These are phyloP conservation scores for Rhynchomys soricoides DNA, from an alignment of 2,113 vertebrate species.

Conservation along the genomic window DNA sequence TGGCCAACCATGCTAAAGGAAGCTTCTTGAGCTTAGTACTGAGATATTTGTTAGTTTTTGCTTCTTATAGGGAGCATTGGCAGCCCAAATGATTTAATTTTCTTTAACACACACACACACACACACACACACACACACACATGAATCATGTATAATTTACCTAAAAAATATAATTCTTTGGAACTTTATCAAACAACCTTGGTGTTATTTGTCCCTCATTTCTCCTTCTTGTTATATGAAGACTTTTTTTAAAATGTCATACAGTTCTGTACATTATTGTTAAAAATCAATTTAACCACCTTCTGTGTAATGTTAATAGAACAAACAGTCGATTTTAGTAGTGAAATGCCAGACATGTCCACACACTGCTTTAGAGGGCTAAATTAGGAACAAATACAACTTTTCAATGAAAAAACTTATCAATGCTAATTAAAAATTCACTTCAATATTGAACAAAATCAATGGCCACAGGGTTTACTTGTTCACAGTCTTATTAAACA, in stretches of 20 bases:
- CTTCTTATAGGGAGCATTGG: neutral
- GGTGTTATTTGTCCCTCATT: neutral
- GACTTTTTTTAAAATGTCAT: neutral
- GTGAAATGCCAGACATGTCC: neutral
- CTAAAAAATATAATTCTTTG: neutral
- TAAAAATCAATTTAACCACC: neutral
- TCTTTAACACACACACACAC: neutral
- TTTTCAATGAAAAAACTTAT: neutral
- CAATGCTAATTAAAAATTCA: neutral
- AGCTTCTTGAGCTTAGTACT: neutral
- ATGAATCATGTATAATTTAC: neutral
- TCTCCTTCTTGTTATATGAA: neutral
- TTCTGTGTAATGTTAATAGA: neutral
- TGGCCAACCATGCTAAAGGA: neutral
- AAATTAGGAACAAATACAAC: neutral
- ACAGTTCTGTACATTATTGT: rapidly evolving
- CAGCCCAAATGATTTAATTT: neutral
- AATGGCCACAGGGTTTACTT: neutral
- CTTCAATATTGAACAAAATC: neutral
- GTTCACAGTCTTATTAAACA: neutral
- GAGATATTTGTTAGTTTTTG: neutral
- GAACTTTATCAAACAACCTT: neutral
- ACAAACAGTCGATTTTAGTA: neutral
- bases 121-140: neutral
- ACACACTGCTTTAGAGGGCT: neutral